phyloP scores from a whole-genome alignment of 2,888 invertebrate species.

The Tridacna gigas region DNA sequence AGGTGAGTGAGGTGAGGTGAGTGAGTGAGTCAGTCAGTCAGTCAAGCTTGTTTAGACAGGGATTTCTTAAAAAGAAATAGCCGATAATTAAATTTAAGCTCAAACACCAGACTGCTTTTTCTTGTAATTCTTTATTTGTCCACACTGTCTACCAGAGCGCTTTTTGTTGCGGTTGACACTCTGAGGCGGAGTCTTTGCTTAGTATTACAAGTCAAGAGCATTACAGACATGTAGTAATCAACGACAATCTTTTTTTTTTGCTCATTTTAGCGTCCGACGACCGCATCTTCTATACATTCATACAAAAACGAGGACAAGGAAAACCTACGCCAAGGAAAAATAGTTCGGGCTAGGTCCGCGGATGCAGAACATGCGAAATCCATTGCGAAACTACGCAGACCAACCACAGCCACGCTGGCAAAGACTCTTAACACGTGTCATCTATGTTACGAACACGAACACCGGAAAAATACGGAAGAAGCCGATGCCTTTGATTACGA shows the following conservation, averaged over 20 bases:
- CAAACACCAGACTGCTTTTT: too few species aligned
- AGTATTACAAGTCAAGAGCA: too few species aligned
- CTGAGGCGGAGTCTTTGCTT: too few species aligned
- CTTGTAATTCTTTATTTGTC: too few species aligned
- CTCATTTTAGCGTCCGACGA: conserved; percentile 62
- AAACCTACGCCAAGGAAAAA: conserved; percentile 65
- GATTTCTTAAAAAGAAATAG: too few species aligned
- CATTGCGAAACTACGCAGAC: conserved; percentile 66
- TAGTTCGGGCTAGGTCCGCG: conserved; percentile 62
- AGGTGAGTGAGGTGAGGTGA: too few species aligned
- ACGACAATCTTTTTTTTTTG: background rate
- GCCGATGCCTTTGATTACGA: conserved; percentile 69
- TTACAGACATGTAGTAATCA: too few species aligned
- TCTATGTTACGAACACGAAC: conserved; percentile 69
- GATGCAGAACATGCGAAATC: conserved; percentile 48
- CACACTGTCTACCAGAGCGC: too few species aligned
- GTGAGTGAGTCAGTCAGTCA: too few species aligned
- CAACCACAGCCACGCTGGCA: conserved; percentile 72
- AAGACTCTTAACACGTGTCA: conserved; percentile 67
- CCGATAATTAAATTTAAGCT: too few species aligned
- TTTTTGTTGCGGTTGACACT: too few species aligned
- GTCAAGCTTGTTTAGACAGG: too few species aligned
- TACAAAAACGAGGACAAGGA: conserved; percentile 55
- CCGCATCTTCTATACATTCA: conserved; percentile 46
- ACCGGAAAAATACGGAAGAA: conserved; percentile 48